Conservation (phyloP, 2,888 invertebrate species). For the Phyllotreta cruciferae region DNA sequence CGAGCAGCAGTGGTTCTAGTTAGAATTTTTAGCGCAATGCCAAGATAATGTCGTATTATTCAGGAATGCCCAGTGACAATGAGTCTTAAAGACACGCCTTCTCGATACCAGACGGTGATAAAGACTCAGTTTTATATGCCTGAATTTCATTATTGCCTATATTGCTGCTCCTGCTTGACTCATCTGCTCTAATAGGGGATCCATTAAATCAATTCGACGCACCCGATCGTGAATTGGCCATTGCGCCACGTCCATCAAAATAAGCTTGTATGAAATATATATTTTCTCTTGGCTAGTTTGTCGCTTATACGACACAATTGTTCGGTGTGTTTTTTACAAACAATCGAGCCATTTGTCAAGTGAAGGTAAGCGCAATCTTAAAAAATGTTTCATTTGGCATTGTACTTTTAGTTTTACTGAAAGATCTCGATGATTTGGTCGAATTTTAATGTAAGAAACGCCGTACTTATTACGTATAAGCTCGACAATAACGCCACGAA, state of each 20-base stretch:
- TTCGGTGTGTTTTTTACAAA: too few relatives aligned
- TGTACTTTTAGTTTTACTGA: too few relatives aligned
- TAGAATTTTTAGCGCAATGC: slow-evolving; percentile 46
- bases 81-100: slow-evolving; percentile 57
- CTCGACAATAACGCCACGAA: slow-evolving; percentile 15
- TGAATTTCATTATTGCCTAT: slow-evolving; percentile 55
- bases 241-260: too few relatives aligned
- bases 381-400: too few relatives aligned
- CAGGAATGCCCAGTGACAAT: slow-evolving; percentile 59
- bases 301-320: too few relatives aligned
- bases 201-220: slow-evolving; percentile 1
- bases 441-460: not conserved
- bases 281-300: too few relatives aligned
- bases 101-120: slow-evolving; percentile 57
- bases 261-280: too few relatives aligned
- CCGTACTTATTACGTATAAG: not conserved
- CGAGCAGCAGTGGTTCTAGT: slow-evolving; percentile 36
- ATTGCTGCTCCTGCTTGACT: slow-evolving; percentile 5
- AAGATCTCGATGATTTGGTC: too few relatives aligned
- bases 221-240: too few relatives aligned
- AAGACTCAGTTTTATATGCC: slow-evolving; percentile 56
- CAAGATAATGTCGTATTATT: slow-evolving; percentile 58
- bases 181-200: slow-evolving; percentile 4
- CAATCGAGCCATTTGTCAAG: too few relatives aligned
- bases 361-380: too few relatives aligned